Evolutionary conservation across 2,113 vertebrate genomes (phyloP), one percentile per base, ranked within the genome.

Genomic region (Osmerus eperlanus): DNA sequence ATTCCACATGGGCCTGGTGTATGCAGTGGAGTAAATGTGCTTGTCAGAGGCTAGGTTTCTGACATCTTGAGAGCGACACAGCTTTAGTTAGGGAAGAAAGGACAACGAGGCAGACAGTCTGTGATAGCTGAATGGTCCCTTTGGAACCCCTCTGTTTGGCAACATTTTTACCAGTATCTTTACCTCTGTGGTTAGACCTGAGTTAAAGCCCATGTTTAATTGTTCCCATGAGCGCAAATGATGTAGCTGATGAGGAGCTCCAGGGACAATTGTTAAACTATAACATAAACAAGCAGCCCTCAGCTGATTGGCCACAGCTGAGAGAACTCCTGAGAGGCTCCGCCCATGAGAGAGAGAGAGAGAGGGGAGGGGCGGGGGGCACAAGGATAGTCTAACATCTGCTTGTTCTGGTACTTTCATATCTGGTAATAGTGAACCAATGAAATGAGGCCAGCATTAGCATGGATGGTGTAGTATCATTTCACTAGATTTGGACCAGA

Each of bases 241-340:
- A 94, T 86, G 91, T 93, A 92, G 93, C 92, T 94, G 95, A 98
- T 97, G 93, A 95, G 91, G 90, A 89, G 88, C 95, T 94, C 92
- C 88, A 78, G 94, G 95, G 95, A 96, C 90, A 78, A 54, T 89
- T 91, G 92, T 94, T 96, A 90, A 96, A 93, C 83, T 84, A 82
- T 87, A 90, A 91, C 90, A 92, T 94, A 94, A 96, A 95, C 91
- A 95, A 94, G 93, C 89, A 89, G 82, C 79, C 82, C 72, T 70
- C 64, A 74, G 81, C 78, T 83, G 82, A 79, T 80, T 82, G 87
- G 85, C 83, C 83, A 84, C 78, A 70, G 83, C 77, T 78, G 72
- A 81, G 75, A 71, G 69, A 84, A 64, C 56, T n/a, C 55, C 15
- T 3, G 13, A 11, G 62, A 61, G 59, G 67, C 67, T 19, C 72